Conservation (phyloP, 2,113 vertebrate genomes). For the Carassius carassius region DNA sequence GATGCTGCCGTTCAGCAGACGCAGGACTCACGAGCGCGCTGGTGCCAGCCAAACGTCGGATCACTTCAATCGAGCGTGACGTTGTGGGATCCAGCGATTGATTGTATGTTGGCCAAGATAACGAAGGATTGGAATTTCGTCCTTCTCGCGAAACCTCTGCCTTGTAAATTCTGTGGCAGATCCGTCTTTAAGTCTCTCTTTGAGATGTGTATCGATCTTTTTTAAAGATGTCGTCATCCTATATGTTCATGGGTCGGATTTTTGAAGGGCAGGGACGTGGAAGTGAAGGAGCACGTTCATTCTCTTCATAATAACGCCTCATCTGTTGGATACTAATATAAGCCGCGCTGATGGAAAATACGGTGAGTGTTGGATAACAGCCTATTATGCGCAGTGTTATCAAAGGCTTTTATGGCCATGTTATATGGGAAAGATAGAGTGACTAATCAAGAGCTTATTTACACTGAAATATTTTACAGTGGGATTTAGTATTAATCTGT, state of each 20-base stretch:
- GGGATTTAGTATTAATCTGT: neutral
- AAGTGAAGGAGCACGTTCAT: conserved; percentile 13
- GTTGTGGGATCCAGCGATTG: neutral
- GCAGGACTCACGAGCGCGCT: neutral
- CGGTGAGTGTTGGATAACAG: conserved; percentile 40
- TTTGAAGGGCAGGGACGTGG: conserved; percentile 46
- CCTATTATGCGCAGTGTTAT: neutral
- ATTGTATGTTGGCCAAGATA: neutral
- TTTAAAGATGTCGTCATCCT: conserved; percentile 43
- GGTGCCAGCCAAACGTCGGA: conserved; percentile 9
- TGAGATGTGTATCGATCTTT: conserved; percentile 24
- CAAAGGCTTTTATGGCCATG: conserved; percentile 3
- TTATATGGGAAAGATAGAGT: conserved; percentile 42
- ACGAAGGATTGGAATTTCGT: neutral
- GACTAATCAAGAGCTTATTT: neutral
- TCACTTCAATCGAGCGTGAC: conserved; percentile 11
- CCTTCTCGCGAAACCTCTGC: conserved; percentile 4
- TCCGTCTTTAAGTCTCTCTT: conserved; percentile 6
- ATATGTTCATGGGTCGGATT: neutral
- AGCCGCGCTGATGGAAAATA: conserved; percentile 40
- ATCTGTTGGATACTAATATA: neutral
- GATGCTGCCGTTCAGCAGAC: neutral
- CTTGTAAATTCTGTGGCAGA: neutral
- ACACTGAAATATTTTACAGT: neutral
- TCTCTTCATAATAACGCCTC: neutral